Base-by-base conservation (phyloP, 2,888 invertebrate genomes). In the Hemaris fuciformis region DNA sequence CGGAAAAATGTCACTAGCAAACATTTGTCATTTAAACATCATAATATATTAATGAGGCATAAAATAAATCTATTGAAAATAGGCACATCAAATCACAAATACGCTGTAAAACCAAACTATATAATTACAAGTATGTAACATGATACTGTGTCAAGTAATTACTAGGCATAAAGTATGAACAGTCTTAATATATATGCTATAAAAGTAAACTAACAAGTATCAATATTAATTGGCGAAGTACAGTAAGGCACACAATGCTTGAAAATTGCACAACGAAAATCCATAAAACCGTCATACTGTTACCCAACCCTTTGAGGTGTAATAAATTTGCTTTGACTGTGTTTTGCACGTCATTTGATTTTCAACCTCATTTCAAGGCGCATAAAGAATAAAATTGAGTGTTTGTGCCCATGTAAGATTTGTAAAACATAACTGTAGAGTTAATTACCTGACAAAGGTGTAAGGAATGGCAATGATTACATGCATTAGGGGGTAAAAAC, bases 231-330 rank as follows among this genome's bases (percentile, higher is more conserved):
- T 48, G 58, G 45, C 57, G 59, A 57, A 67, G 60, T 63, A 62
- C 75, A 74, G 72, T n/a, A 66, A 67, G 69, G 71, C 60, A 64
- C 68, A 88, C 86, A 90, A 88, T 87, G 77, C 78, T 77, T 81
- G 87, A 85, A 89, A 89, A 90, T 89, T 90, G 88, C 89, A 85
- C 86, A 88, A 89, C 81, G 79, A 80, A 79, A 78, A 78, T 79
- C 85, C 89, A 90, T 91, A 91, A 91, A 91, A 85, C 87, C 85
- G 89, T 90, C 83, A 83, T 72, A 70, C 80, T 78, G 81, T 85
- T 85, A 80, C 81, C 72, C 84, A 91, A 90, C 89, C 91, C 91
- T 91, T 91, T 91, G 80, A 89, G 85, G 88, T 88, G 85, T 72
- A 84, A 89, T 90, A 89, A 88, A 89, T 88, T 83, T 81, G 31